Percentiles rank a stretch among this genome's conserved stretches.
These are phyloP conservation scores for Apus apus DNA, from an alignment of 2,113 vertebrate genomes.

Conservation along the genomic window DNA sequence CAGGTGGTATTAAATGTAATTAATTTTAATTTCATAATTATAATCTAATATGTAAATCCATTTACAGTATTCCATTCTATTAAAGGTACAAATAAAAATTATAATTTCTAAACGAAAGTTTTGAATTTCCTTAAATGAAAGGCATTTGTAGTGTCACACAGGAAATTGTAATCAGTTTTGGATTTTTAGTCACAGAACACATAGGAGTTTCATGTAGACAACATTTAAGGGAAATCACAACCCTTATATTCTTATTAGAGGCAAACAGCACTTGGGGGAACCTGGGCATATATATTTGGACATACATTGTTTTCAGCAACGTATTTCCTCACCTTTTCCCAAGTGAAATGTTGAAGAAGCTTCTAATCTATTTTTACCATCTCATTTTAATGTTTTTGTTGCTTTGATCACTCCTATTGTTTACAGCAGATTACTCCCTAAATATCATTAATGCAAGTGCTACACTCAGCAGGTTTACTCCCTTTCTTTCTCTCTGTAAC, in stretches of 20 bases:
- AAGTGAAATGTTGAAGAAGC: not conserved
- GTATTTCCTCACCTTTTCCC: not conserved
- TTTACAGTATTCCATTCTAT: slow-evolving; percentile 50
- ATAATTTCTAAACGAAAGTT: slow-evolving; percentile 57
- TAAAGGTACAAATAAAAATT: slow-evolving; percentile 57
- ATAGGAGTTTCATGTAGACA: not conserved
- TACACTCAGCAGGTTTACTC: not conserved
- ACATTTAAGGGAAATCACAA: not conserved
- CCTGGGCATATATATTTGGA: not conserved
- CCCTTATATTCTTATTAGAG: not conserved
- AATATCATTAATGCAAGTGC: not conserved
- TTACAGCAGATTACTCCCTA: not conserved
- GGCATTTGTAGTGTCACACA: slow-evolving; percentile 32
- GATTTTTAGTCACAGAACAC: not conserved
- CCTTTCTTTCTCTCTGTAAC: not conserved
- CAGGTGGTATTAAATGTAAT: slow-evolving; percentile 45
- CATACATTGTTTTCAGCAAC: not conserved
- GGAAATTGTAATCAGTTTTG: slow-evolving; percentile 37
- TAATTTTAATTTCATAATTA: slow-evolving; percentile 60
- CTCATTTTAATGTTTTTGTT: not conserved
- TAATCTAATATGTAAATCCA: slow-evolving; percentile 64
- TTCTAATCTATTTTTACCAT: not conserved
- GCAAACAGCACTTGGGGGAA: not conserved
- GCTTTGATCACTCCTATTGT: not conserved
- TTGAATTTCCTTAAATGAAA: slow-evolving; percentile 29